Evolutionary conservation across 2,888 invertebrate species (phyloP).

Genomic region (Seira sanloemensis): DNA sequence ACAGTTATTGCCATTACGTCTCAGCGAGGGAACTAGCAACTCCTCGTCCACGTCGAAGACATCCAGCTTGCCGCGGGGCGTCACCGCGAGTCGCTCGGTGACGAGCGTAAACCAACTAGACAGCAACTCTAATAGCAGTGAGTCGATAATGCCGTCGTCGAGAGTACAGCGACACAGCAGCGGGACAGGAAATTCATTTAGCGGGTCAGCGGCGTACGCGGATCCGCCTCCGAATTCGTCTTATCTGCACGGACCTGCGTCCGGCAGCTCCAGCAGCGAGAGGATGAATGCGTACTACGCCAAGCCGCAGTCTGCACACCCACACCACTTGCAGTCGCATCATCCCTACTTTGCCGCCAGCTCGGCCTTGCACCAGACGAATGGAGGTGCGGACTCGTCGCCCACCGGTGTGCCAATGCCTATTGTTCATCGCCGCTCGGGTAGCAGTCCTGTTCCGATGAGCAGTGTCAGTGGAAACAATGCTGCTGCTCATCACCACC

Average conservation of each 20-base stretch:
- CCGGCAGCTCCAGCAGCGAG: conserved; percentile 44
- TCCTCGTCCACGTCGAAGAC: conserved; percentile 61
- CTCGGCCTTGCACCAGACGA: conserved; percentile 10
- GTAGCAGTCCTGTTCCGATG: conserved; percentile 73
- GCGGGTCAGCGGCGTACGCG: not conserved
- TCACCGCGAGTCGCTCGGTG: conserved; percentile 68
- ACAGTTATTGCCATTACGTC: conserved; percentile 71
- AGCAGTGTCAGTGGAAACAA: conserved; percentile 40
- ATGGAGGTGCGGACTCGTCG: conserved; percentile 32
- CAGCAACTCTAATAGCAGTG: conserved; percentile 38
- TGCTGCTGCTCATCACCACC: conserved; percentile 39
- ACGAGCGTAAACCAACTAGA: conserved; percentile 67
- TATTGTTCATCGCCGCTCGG: conserved; percentile 71
- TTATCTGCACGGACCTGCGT: conserved; percentile 66
- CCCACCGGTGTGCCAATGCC: conserved; percentile 53
- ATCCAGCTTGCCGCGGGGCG: conserved; percentile 72
- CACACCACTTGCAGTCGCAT: conserved; percentile 8
- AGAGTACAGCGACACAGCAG: conserved; percentile 62
- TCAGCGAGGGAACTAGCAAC: conserved; percentile 68
- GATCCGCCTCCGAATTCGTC: conserved; percentile 56
- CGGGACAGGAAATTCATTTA: conserved; percentile 21
- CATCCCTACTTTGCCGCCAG: not conserved
- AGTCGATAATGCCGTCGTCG: conserved; percentile 55
- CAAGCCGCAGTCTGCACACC: conserved; percentile 5
- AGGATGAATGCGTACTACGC: conserved; percentile 51